Percentiles rank a stretch among this genome's conserved stretches.
Evolutionary conservation across 2,888 invertebrate genomes (phyloP).

Genomic region (Apomyelois bistriatella): DNA sequence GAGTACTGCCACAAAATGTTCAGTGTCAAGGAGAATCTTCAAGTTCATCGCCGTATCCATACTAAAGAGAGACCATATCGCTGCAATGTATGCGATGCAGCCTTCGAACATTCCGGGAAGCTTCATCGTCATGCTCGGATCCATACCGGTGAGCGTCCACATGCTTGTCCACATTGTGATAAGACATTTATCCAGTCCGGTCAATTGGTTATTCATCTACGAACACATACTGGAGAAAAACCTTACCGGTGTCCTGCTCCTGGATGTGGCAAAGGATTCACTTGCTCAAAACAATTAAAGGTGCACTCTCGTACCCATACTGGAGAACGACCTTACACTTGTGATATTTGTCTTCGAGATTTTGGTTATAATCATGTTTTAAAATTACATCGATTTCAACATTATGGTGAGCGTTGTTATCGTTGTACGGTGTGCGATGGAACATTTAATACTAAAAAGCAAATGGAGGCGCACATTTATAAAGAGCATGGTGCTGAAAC

Average conservation of each 20-base stretch:
- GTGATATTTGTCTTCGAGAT: slow-evolving; percentile 93
- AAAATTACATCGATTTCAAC: slow-evolving; percentile 93
- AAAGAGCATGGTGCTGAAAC: slow-evolving; percentile 78
- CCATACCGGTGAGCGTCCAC: slow-evolving; percentile 94
- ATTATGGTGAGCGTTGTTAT: slow-evolving; percentile 95
- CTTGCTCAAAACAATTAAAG: slow-evolving; percentile 94
- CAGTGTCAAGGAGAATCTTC: slow-evolving; percentile 94
- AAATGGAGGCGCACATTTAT: slow-evolving; percentile 92
- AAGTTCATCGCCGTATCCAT: slow-evolving; percentile 93
- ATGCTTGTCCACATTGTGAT: slow-evolving; percentile 91
- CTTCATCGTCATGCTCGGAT: slow-evolving; percentile 94
- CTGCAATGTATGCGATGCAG: slow-evolving; percentile 92
- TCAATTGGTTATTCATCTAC: slow-evolving; percentile 93
- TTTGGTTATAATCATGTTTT: slow-evolving; percentile 96
- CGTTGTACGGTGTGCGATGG: slow-evolving; percentile 95
- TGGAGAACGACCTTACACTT: slow-evolving; percentile 94
- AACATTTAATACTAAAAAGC: slow-evolving; percentile 94
- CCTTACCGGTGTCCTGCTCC: slow-evolving; percentile 89
- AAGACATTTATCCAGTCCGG: slow-evolving; percentile 96
- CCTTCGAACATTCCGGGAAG: slow-evolving; percentile 95
- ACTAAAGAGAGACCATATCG: slow-evolving; percentile 95
- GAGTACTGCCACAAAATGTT: slow-evolving; percentile 96
- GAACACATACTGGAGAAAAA: slow-evolving; percentile 94
- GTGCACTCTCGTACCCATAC: slow-evolving; percentile 95
- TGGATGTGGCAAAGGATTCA: slow-evolving; percentile 94